Conservation (phyloP, 2,113 vertebrate genomes). For the Suricata suricatta region DNA sequence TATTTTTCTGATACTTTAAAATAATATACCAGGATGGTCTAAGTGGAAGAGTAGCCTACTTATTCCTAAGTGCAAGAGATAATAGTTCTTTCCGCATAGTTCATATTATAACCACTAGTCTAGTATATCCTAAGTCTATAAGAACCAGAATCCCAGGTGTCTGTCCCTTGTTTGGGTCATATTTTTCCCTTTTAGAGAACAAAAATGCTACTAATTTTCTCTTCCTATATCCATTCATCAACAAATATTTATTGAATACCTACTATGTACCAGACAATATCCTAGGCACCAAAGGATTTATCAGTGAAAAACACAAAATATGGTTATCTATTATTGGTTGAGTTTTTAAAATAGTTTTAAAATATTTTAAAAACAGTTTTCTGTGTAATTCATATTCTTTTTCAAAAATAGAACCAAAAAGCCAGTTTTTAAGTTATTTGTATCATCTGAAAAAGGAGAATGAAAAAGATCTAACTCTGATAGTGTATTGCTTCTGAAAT, state of each 20-base stretch:
- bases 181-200: neutral
- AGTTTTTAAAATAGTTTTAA: neutral
- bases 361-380: neutral
- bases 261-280: neutral
- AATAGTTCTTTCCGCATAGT: neutral
- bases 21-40: neutral
- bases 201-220: neutral
- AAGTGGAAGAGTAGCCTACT: neutral
- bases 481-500: conserved; percentile 35
- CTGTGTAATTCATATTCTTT: neutral
- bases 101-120: neutral
- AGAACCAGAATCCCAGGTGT: neutral
- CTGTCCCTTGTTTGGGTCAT: neutral
- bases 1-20: neutral
- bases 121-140: neutral
- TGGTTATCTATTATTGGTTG: neutral
- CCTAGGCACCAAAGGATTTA: neutral
- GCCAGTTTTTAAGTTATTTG: neutral
- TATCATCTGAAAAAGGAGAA: neutral
- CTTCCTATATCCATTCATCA: neutral
- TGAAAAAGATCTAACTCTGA: neutral
- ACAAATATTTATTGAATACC: neutral
- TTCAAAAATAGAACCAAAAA: neutral
- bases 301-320: neutral
- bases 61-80: neutral